phyloP scores from a whole-genome alignment of 2,113 vertebrate species.

The Pseudonaja textilis region DNA sequence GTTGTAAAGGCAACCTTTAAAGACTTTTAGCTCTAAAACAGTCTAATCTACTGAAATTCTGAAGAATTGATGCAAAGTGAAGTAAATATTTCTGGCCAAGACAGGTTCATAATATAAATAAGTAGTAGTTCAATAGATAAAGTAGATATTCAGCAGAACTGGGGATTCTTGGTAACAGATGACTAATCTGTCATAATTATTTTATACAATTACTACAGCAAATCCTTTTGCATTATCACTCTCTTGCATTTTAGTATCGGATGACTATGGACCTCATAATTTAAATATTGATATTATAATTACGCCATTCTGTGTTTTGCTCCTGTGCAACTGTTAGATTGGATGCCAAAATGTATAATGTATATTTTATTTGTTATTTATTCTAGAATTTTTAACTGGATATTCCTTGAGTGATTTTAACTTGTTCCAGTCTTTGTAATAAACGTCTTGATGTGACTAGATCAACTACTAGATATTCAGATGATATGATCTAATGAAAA shows the following conservation, averaged over 20 bases:
- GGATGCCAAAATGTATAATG: neutral
- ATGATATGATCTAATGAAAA: neutral
- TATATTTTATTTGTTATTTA: neutral
- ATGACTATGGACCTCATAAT: neutral
- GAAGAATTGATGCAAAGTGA: neutral
- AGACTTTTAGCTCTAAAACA: neutral
- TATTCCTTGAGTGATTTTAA: neutral
- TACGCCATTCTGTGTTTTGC: neutral
- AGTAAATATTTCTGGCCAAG: neutral
- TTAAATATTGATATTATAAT: neutral
- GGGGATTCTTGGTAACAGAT: neutral
- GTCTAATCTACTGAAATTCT: neutral
- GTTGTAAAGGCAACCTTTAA: neutral
- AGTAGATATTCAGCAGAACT: neutral
- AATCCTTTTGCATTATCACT: neutral
- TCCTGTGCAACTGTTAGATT: neutral
- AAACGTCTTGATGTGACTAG: neutral
- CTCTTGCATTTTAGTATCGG: neutral
- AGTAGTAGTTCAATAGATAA: neutral
- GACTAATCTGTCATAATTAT: neutral
- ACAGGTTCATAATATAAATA: neutral
- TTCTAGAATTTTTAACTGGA: neutral
- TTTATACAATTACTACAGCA: neutral
- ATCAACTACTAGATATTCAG: neutral
- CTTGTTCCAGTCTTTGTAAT: neutral